Base-by-base conservation (phyloP, 2,113 vertebrate species). In the Osmerus eperlanus region DNA sequence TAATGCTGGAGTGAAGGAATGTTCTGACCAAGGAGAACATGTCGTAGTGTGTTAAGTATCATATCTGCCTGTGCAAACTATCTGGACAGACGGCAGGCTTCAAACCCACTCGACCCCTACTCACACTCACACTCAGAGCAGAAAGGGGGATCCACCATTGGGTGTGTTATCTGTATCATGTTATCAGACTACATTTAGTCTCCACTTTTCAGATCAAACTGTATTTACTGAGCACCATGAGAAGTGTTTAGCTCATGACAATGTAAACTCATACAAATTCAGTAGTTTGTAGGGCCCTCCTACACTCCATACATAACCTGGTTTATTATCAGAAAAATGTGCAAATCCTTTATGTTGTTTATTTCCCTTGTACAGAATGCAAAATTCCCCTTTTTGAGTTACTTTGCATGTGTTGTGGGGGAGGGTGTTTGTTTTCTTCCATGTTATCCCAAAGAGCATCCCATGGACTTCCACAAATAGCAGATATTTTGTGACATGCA, bases 1-100 rank as follows among this genome's bases (percentile, higher is more conserved):
- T 65, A 65, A 65, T 41, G 32, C 63, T 65, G 63, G 28, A 65
- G 63, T 36, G 63, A 64, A 29, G 15, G 3, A 15, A 15, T 15
- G 4, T 36, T 65, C 7, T 47, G 63, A 16, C 0, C 9, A 29
- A 36, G 16, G 29, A 36, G 63, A 29, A 65, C 25, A 65, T 18
- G 28, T 36, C 14, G 16, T 64, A 9, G 32, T 36, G 29, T 65
- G 28, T 41, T 65, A 65, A 65, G 19, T 65, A 29, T 65, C 32
- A 63, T 7, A 63, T 63, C 21, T 63, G 15, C 55, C n/a, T 56
- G 55, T 56, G 55, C 15, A 56, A 56, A 56, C 41, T 5, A 47
- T 47, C 41, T 47, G 41, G 41, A 11, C 41, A 5, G 41, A 47
- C 41, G 2, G 7, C 41, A 47, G 41, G 7, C 9, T 47, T 36